Evolutionary conservation across 2,797 vertebrate species (phyloP).

Genomic region (Poecile montanus): DNA sequence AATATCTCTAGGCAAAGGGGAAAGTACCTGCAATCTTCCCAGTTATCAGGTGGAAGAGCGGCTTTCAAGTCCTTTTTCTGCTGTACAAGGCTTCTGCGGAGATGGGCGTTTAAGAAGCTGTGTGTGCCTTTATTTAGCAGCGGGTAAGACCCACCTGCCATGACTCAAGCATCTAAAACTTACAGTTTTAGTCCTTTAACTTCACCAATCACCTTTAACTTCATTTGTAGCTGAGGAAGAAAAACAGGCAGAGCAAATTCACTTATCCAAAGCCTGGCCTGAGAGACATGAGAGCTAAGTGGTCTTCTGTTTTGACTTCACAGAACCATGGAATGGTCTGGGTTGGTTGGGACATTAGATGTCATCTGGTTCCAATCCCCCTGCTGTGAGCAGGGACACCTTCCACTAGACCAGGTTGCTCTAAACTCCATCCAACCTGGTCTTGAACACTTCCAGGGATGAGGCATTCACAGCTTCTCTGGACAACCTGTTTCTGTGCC

Average conservation of each 20-base stretch:
- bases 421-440: not conserved
- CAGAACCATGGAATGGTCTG: not conserved
- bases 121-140: not conserved
- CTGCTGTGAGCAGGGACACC: not conserved
- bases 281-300: not conserved
- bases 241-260: not conserved
- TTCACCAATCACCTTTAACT: not conserved
- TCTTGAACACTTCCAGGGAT: not conserved
- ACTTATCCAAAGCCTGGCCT: not conserved
- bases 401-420: not conserved
- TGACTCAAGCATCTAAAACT: not conserved
- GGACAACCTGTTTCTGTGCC: not conserved
- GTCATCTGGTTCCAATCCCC: not conserved
- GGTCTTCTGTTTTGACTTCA: not conserved
- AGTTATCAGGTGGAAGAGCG: not conserved
- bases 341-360: not conserved
- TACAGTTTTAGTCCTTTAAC: not conserved
- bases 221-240: not conserved
- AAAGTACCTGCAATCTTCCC: slow-evolving; percentile 49
- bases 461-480: not conserved
- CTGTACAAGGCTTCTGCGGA: slow-evolving; percentile 4
- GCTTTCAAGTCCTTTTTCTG: slow-evolving; percentile 4
- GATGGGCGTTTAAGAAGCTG: not conserved
- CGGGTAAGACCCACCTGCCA: not conserved
- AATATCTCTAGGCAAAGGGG: slow-evolving; percentile 44